Base-by-base conservation (phyloP, 2,888 invertebrate genomes). In the Noctuana brunneofusca region DNA sequence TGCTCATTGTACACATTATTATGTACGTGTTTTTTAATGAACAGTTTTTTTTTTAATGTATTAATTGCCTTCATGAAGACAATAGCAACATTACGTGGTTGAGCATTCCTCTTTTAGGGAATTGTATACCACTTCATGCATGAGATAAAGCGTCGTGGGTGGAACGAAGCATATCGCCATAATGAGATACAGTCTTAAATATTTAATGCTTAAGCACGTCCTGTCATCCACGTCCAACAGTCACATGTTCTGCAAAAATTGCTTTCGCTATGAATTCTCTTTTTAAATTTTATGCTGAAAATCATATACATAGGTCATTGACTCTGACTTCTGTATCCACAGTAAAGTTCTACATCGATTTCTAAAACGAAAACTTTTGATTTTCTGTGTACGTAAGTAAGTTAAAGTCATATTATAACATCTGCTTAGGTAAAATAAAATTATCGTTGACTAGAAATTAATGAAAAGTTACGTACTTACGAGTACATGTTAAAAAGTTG, bases 181-280 rank as follows among this genome's bases (percentile, higher is more conserved):
- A 56, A 56, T 56, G 55, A 56, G 55, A 56, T 56, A 43, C 43
- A 41, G 43, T 18, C 18, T 43, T n/a, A 56, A 56, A 43, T 56
- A 56, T 56, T 56, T 56, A 43, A 56, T 43, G 55, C 55, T 30
- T 27, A n/a, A 46, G 27, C 55, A 56, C 55, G 55, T n/a, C 6
- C 43, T 20, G 53, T 16, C 30, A 14, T 16, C 43, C 16, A 16
- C 2, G 18, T 35, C 27, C 27, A 12, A 43, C 30, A 56, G 41
- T 43, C 41, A 41, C 27, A 30, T 27, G 30, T 24, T 43, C 8
- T 49, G 27, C 14, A 38, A 30, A 56, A 43, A 56, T 43, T 43
- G 12, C 43, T 56, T 18, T 18, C 2, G 43, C 18, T 43, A 14
- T 46, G 27, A 24, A 49, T 14, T 27, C 2, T 27, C 1, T 27